Percentiles rank a stretch among this genome's conserved stretches.
phyloP scores from a whole-genome alignment of 2,113 vertebrate species.

The Siniperca chuatsi region DNA sequence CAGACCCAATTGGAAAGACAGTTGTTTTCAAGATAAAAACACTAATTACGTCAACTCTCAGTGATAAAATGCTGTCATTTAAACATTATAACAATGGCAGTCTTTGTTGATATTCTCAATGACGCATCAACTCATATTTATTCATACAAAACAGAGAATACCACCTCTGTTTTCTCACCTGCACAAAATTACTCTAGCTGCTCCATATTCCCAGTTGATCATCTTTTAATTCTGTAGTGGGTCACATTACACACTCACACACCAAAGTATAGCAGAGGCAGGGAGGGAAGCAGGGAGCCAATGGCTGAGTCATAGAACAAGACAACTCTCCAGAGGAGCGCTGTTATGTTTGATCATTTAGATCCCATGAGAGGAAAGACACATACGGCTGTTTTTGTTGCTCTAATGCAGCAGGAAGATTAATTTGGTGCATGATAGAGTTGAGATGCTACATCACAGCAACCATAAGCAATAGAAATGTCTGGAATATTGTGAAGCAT shows the following conservation, averaged over 20 bases:
- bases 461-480: conserved; percentile 4
- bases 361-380: conserved; percentile 45
- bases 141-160: conserved; percentile 10
- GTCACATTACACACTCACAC: conserved; percentile 37
- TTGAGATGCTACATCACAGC: conserved; percentile 1
- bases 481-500: background rate
- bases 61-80: conserved; percentile 5
- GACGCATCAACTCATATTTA: conserved; percentile 2
- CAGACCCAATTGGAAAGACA: conserved; percentile 18
- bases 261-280: conserved; percentile 31
- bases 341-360: conserved; percentile 69
- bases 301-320: conserved; percentile 66
- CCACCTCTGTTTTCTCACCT: conserved; percentile 21
- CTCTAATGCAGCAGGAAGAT: conserved; percentile 29
- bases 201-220: conserved; percentile 32
- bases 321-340: conserved; percentile 51
- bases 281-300: conserved; percentile 6
- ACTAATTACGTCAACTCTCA: background rate
- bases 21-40: conserved; percentile 14
- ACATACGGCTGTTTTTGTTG: conserved; percentile 31
- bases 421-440: conserved; percentile 37
- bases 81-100: background rate
- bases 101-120: background rate
- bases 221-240: conserved; percentile 45
- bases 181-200: background rate